Evolutionary conservation across 2,797 vertebrate genomes (phyloP), one percentile per base, ranked within the genome.

Genomic region (Cottoperca gobio): DNA sequence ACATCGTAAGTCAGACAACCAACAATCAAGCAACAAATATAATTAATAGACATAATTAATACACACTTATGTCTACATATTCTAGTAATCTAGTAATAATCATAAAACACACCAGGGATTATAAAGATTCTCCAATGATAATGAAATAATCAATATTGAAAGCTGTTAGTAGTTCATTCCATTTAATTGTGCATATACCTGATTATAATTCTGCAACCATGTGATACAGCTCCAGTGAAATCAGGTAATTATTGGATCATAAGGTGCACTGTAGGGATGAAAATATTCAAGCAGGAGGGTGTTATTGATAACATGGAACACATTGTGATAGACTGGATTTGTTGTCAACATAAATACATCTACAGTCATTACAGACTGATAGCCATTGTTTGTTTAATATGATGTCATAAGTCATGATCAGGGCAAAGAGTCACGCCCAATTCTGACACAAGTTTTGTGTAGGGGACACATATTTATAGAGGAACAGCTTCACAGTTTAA

Each of bases 361-460:
- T 59, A 50, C 58, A 65, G 26, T 55, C 37, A 54, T 19, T 49
- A 17, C n/a, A 65, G 67, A 59, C 39, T 70, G 40, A 42, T 26
- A 23, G 55, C 53, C 53, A 68, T 68, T 58, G 45, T 86, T 45
- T 69, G 26, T 78, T 54, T 43, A 40, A 33, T 33, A 61, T 81
- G 75, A 81, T 72, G 59, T 75, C 70, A 75, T 53, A 49, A 37
- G 69, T 73, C 55, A 79, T 6, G n/a, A 63, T 59, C n/a, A 42
- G 66, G 58, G 42, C 61, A 82, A 26, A 43, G 59, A 73, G 35
- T 71, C 7, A 3, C 26, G 23, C 26, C 35, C 19, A 33, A 11
- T 39, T 11, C 13, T 73, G 37, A 52, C 50, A 68, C 26, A 53
- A 21, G 24, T n/a, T 16, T 31, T 45, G 33, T 58, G 49, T 48